Conservation (phyloP, 2,888 invertebrate genomes). For the Ernsta delagoae region DNA sequence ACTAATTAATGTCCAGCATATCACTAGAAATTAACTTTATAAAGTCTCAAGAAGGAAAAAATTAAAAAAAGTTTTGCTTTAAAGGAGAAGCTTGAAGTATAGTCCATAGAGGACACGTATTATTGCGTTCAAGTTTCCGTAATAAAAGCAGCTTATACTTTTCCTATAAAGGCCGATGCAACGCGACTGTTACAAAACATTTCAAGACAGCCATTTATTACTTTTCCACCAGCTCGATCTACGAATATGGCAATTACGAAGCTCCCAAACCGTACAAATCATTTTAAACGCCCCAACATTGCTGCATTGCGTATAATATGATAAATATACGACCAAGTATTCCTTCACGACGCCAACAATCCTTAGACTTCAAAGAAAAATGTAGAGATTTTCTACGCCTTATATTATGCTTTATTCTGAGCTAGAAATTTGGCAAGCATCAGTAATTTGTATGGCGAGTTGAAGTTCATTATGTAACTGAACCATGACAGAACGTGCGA, state of each 20-base stretch:
- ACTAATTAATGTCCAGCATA: too few species aligned
- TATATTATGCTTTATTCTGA: conserved; percentile 29
- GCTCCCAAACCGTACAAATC: conserved; percentile 69
- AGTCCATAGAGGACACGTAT: not conserved
- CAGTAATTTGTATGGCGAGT: conserved; percentile 30
- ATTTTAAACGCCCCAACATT: conserved; percentile 66
- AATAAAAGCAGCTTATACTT: conserved; percentile 22
- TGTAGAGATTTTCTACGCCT: conserved; percentile 31
- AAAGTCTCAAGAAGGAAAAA: not conserved
- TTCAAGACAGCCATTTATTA: conserved; percentile 54
- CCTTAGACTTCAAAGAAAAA: conserved; percentile 36
- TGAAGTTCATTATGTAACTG: conserved; percentile 32
- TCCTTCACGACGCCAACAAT: conserved; percentile 35
- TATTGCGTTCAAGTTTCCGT: not conserved
- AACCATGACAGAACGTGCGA: conserved; percentile 6
- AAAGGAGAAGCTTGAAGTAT: not conserved
- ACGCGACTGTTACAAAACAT: conserved; percentile 12
- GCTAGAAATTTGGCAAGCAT: conserved; percentile 37
- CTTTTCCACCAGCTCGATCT: conserved; percentile 53
- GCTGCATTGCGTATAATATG: conserved; percentile 68
- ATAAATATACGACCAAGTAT: conserved; percentile 45
- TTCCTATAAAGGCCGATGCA: conserved; percentile 11
- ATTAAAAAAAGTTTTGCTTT: not conserved
- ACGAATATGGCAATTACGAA: conserved; percentile 64
- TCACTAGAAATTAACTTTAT: too few species aligned